Evolutionary conservation across 2,888 invertebrate genomes (phyloP).

Genomic region (Papilio elwesi): DNA sequence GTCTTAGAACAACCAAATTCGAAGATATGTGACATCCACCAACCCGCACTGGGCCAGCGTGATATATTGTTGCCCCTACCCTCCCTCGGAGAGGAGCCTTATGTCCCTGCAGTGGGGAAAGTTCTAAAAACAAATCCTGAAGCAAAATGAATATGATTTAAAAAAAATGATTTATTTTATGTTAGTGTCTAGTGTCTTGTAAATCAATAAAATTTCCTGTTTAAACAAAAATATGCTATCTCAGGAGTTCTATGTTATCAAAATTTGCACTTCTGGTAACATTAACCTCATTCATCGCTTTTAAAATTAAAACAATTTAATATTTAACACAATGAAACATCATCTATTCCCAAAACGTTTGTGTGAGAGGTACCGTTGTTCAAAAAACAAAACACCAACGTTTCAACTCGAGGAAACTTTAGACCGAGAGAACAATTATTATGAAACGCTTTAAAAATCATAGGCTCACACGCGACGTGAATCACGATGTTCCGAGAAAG

Average conservation of each 20-base stretch:
- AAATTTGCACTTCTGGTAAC: background rate
- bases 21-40: too few species aligned
- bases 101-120: too few species aligned
- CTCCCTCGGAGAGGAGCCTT: too few species aligned
- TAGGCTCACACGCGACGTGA: constrained; percentile 77
- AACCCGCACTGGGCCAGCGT: too few species aligned
- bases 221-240: background rate
- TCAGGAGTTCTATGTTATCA: background rate
- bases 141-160: too few species aligned
- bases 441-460: constrained; percentile 69
- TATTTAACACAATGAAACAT: constrained; percentile 8
- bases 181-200: too few species aligned
- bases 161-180: too few species aligned
- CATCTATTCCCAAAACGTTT: constrained; percentile 7
- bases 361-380: constrained; percentile 30
- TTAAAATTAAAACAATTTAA: constrained; percentile 10
- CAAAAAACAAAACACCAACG: constrained; percentile 13
- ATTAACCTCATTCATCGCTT: background rate
- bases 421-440: constrained; percentile 43
- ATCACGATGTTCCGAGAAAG: constrained; percentile 79
- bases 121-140: too few species aligned
- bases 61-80: too few species aligned
- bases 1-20: too few species aligned
- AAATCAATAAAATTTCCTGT: too few species aligned
- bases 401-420: constrained; percentile 50